phyloP scores from a whole-genome alignment of 30 jellyfish, hydroid and myxozoan genomes.

The Hydractinia symbiolongicarpus region DNA sequence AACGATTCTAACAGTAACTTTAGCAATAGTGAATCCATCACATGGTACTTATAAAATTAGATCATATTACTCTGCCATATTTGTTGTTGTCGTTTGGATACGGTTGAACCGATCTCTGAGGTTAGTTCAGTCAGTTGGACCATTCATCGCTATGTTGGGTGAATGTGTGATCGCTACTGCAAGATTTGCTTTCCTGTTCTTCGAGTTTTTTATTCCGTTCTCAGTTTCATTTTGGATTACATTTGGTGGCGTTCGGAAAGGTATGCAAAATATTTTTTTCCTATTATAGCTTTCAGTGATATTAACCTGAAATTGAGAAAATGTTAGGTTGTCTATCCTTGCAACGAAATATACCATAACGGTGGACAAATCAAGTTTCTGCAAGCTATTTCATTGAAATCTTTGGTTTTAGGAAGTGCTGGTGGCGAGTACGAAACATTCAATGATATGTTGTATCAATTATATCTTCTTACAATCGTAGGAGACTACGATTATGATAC shows the following conservation, averaged over 20 bases:
- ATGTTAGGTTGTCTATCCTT: too few species aligned
- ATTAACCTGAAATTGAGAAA: not conserved
- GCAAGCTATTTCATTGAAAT: not conserved
- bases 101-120: conserved; percentile 7
- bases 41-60: not conserved
- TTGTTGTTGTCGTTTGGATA: conserved; percentile 11
- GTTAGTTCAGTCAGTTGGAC: conserved; percentile 1
- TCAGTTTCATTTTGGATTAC: conserved; percentile 10
- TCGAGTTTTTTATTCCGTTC: conserved; percentile 21
- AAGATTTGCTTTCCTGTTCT: conserved; percentile 13
- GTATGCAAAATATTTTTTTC: not conserved
- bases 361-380: not conserved
- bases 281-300: not conserved
- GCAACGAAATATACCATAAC: not conserved
- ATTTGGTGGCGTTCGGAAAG: conserved; percentile 15
- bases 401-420: conserved; percentile 3
- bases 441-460: conserved; percentile 7
- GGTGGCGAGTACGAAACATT: conserved; percentile 18
- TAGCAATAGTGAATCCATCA: not conserved
- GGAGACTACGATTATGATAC: conserved; percentile 14
- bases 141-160: conserved; percentile 18
- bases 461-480: conserved; percentile 17
- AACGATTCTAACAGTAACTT: not conserved
- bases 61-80: conserved; percentile 7
- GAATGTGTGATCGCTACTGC: conserved; percentile 22